Evolutionary conservation across 2,113 vertebrate species (phyloP), one percentile per base, ranked within the genome.

Genomic region (Prochilodus magdalenae): DNA sequence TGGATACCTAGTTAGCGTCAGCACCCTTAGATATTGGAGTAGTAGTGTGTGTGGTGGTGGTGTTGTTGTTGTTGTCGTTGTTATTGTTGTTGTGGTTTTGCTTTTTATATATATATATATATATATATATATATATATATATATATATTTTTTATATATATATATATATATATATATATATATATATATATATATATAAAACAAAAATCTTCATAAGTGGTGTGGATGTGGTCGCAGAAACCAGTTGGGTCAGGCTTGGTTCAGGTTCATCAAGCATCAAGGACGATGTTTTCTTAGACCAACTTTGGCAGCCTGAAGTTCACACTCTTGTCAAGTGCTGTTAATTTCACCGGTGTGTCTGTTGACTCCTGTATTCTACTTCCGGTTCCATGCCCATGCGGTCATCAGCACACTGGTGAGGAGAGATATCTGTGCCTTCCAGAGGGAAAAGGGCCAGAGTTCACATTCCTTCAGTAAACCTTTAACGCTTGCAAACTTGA

Each of bases 401-500:
- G 57, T 40, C 82, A 70, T 84, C 74, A 79, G 75, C 77, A 83
- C 71, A 18, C 75, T 67, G 40, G 72, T 30, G 59, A 74, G 51
- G 44, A 80, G 53, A 83, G 73, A 84, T 67, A 47, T 77, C 66
- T 33, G 83, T 87, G 86, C 86, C 86, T 87, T 87, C 73, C 53
- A 83, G 80, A 70, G 74, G 73, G 83, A 75, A 63, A 71, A 76
- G 33, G 73, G 77, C 79, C n/a, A 71, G 66, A 73, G 72, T 65
- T 79, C 73, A 73, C 80, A 84, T 85, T 84, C 49, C 81, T 65
- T 80, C 13, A 51, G 20, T 65, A 49, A 72, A 83, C 77, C 67
- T 83, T 80, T 83, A 84, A 77, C 72, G 69, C 44, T 75, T 30
- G 67, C 73, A 75, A 73, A 79, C 66, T 47, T 47, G 49, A 59